Conservation (phyloP, 2,888 invertebrate species). For the Dryadula phaetusa region DNA sequence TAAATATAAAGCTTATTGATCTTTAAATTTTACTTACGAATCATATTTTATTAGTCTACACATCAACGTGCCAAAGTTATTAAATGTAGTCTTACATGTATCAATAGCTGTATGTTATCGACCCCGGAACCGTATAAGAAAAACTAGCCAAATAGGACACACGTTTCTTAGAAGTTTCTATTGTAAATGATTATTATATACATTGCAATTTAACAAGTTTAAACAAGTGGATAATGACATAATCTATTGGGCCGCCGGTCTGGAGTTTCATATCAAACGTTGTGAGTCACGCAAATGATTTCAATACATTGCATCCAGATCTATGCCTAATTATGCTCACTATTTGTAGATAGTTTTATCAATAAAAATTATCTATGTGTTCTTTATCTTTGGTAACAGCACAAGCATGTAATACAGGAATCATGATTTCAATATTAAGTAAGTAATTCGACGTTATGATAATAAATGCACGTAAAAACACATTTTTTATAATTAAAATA, state of each 20-base stretch:
- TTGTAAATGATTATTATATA: constrained; percentile 56
- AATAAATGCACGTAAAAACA: background rate
- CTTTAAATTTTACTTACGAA: too few relatives aligned
- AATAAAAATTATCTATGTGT: background rate
- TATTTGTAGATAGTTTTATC: constrained; percentile 12
- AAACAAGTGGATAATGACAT: constrained; percentile 67
- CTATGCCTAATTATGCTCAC: constrained; percentile 17
- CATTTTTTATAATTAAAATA: background rate
- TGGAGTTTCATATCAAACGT: constrained; percentile 60
- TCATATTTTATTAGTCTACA: too few relatives aligned
- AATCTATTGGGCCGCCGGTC: constrained; percentile 60
- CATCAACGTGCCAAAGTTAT: background rate
- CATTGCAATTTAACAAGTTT: constrained; percentile 53
- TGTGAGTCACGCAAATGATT: constrained; percentile 68
- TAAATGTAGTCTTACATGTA: background rate
- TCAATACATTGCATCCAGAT: constrained; percentile 47
- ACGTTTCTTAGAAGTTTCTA: constrained; percentile 51
- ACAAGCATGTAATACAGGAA: background rate
- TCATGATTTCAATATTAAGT: background rate
- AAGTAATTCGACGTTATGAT: background rate
- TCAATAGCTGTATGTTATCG: constrained; percentile 27
- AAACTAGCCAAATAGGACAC: constrained; percentile 25
- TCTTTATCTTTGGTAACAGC: background rate
- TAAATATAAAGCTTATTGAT: too few relatives aligned
- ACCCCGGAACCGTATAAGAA: constrained; percentile 38